Evolutionary conservation across 2,888 invertebrate species (phyloP).

Genomic region (Acrobasis suavella): DNA sequence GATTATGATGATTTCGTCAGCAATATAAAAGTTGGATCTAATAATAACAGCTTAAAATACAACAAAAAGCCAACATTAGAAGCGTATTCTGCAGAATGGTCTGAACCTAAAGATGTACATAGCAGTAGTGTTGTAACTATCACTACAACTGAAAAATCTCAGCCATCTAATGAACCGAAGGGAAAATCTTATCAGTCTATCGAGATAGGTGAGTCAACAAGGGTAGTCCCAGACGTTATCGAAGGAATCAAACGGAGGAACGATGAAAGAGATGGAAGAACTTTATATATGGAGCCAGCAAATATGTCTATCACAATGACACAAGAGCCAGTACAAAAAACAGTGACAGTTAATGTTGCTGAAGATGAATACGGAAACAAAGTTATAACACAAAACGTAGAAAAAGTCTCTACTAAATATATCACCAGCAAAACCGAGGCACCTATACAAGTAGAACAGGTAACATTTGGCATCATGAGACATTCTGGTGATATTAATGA

Average conservation of each 20-base stretch:
- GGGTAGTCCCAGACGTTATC: constrained; percentile 69
- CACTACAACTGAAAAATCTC: constrained; percentile 63
- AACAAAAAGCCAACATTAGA: constrained; percentile 59
- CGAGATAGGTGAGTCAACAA: constrained; percentile 71
- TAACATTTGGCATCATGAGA: constrained; percentile 73
- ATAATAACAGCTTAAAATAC: constrained; percentile 68
- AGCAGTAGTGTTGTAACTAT: constrained; percentile 74
- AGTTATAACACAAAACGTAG: constrained; percentile 75
- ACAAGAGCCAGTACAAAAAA: constrained; percentile 76
- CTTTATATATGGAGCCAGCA: constrained; percentile 74
- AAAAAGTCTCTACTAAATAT: constrained; percentile 70
- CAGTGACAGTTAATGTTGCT: constrained; percentile 74
- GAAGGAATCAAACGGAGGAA: constrained; percentile 66
- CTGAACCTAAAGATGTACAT: constrained; percentile 57
- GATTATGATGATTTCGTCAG: constrained; percentile 76
- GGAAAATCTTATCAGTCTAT: constrained; percentile 73
- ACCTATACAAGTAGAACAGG: constrained; percentile 75
- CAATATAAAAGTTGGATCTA: constrained; percentile 75
- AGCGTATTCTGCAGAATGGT: constrained; percentile 59
- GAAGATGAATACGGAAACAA: constrained; percentile 79
- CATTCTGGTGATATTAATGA: constrained; percentile 63
- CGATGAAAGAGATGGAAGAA: constrained; percentile 64
- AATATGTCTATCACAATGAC: constrained; percentile 73
- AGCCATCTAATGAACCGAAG: constrained; percentile 55
- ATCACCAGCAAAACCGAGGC: constrained; percentile 67